Percentiles rank a stretch among this genome's conserved stretches.
Conservation (phyloP, 2,113 vertebrate species). For the Naja naja region DNA sequence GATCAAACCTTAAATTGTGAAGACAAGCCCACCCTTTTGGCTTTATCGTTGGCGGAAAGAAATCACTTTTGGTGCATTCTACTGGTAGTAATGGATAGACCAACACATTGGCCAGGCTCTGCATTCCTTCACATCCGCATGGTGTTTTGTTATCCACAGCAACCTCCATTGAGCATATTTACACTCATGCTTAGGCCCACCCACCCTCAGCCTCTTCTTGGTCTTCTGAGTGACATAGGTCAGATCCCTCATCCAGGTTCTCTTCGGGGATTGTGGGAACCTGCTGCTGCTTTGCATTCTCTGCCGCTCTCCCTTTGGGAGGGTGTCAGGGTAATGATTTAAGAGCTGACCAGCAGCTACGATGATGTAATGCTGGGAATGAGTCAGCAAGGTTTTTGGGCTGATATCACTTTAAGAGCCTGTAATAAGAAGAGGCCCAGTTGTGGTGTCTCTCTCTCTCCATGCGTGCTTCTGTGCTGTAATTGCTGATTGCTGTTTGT, state of each 20-base stretch:
- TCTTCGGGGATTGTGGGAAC: not conserved
- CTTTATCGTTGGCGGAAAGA: not conserved
- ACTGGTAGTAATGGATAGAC: not conserved
- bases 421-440: no score
- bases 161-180: not conserved
- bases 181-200: not conserved
- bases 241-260: not conserved
- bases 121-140: not conserved
- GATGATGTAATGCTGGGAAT: no score
- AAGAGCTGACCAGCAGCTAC: no score
- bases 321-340: no score
- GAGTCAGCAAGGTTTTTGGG: no score
- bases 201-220: no score
- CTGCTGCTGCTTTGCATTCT: not conserved
- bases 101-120: not conserved
- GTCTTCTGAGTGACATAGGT: not conserved
- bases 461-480: no score
- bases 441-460: no score
- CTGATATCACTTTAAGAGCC: no score
- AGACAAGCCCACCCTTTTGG: not conserved
- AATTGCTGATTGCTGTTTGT: no score
- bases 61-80: not conserved
- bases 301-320: not conserved
- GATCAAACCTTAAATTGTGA: not conserved
- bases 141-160: not conserved